A percentile compares a stretch with the other conserved stretches of the same genome.
These are phyloP conservation scores for Drosophila lacteicornis DNA, from an alignment of 1,140 invertebrate genomes.

Conservation along the genomic window DNA sequence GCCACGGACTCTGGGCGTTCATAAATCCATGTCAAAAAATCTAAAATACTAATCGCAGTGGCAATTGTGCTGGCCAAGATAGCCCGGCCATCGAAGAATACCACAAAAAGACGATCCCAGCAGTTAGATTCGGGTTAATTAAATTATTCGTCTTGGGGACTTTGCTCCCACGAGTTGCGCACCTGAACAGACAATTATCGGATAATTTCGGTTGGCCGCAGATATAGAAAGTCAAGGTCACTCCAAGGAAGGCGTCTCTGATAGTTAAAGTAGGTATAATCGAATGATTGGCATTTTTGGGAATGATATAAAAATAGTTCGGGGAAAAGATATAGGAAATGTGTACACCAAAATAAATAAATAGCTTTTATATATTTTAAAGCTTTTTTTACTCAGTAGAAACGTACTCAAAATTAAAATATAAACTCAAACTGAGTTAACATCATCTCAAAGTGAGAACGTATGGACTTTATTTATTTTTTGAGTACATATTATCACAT, in stretches of 20 bases:
- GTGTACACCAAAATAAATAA: too few species aligned
- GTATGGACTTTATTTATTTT: too few species aligned
- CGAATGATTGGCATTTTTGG: background rate
- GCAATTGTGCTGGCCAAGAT: constrained; percentile 12
- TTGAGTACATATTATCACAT: too few species aligned
- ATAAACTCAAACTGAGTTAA: too few species aligned
- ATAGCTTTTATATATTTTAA: too few species aligned
- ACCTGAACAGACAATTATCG: constrained; percentile 50
- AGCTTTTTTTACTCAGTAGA: too few species aligned
- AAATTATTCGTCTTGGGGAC: constrained; percentile 35
- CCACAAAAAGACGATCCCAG: constrained; percentile 26
- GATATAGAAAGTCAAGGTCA: constrained; percentile 26
- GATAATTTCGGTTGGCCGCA: constrained; percentile 26
- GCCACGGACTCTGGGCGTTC: constrained; percentile 6
- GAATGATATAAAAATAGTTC: background rate
- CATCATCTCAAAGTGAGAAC: too few species aligned
- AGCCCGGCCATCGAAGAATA: background rate
- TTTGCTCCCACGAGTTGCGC: constrained; percentile 25
- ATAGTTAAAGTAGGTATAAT: background rate
- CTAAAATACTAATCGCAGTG: constrained; percentile 9
- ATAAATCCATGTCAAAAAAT: constrained; percentile 44
- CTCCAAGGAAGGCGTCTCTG: background rate
- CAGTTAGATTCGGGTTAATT: constrained; percentile 36
- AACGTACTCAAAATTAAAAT: too few species aligned
- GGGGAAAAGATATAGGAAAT: background rate